These are phyloP conservation scores for Rhabdornis inornatus DNA, from an alignment of 2,113 vertebrate genomes.

Conservation along the genomic window DNA sequence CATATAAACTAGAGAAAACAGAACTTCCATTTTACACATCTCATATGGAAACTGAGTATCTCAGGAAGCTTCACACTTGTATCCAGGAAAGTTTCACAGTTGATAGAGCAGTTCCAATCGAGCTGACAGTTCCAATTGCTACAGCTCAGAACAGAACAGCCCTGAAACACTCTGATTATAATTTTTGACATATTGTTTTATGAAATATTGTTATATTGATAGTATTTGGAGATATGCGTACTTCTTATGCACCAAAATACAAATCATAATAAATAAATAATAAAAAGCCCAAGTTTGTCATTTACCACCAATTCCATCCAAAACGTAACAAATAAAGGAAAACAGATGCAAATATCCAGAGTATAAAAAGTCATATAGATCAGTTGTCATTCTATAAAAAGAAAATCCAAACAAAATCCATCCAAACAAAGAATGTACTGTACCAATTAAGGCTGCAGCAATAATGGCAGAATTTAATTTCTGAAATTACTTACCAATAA, in stretches of 20 bases:
- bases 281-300: background rate
- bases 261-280: background rate
- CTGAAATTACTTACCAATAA: background rate
- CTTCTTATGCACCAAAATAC: background rate
- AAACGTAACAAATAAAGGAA: background rate
- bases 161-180: background rate
- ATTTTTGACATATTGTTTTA: background rate
- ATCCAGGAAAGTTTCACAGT: background rate
- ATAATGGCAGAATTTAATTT: background rate
- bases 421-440: background rate
- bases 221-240: background rate
- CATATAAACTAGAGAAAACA: background rate
- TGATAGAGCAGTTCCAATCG: background rate
- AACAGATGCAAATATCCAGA: background rate
- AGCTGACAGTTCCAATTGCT: background rate
- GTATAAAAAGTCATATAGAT: background rate
- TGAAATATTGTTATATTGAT: background rate
- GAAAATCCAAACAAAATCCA: background rate
- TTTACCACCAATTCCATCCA: background rate
- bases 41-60: background rate
- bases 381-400: background rate
- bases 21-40: background rate
- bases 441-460: background rate
- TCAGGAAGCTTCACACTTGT: background rate
- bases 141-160: background rate